phyloP scores from a whole-genome alignment of 2,797 vertebrate genomes.

The Ctenochaetus hawaiiensis region DNA sequence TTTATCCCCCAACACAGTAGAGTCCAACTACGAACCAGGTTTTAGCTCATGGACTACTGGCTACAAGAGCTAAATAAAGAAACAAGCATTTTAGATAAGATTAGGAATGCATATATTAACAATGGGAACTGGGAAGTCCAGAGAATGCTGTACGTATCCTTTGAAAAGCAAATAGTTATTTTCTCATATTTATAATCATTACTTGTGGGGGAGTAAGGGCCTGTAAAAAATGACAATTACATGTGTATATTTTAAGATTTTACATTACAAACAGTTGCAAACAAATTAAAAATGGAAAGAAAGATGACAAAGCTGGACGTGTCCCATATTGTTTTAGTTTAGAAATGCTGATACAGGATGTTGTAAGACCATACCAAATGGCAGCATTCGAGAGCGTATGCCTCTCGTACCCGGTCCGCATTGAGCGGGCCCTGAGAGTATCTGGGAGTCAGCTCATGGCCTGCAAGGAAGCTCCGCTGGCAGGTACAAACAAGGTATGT shows the following conservation, averaged over 20 bases:
- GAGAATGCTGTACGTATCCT: constrained; percentile 99
- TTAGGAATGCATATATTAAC: constrained; percentile 94
- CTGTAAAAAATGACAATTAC: constrained; percentile 99
- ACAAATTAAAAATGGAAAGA: constrained; percentile 92
- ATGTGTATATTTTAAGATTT: constrained; percentile 89
- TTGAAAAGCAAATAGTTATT: constrained; percentile 99
- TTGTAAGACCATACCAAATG: constrained; percentile 99
- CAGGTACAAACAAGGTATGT: constrained; percentile 99
- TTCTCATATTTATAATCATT: constrained; percentile 96
- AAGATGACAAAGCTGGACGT: constrained; percentile 97
- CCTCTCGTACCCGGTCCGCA: constrained; percentile 99
- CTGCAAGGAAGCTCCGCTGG: constrained; percentile 99
- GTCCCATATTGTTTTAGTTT: constrained; percentile 93
- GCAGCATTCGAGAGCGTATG: constrained; percentile 99
- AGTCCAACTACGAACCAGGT: constrained; percentile 95
- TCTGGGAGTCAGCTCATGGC: constrained; percentile 99
- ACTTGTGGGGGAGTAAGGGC: constrained; percentile 93
- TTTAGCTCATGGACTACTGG: constrained; percentile 99
- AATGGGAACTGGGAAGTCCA: constrained; percentile 97
- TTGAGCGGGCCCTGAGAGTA: constrained; percentile 99
- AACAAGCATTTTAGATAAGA: constrained; percentile 99
- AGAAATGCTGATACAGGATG: constrained; percentile 99
- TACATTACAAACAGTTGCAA: constrained; percentile 92
- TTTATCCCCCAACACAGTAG: constrained; percentile 86
- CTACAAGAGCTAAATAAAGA: constrained; percentile 96